A percentile compares a stretch with the other conserved stretches of the same genome.
These are phyloP conservation scores for Ceyx melanurus DNA, from an alignment of 2,113 vertebrate species.

Conservation along the genomic window DNA sequence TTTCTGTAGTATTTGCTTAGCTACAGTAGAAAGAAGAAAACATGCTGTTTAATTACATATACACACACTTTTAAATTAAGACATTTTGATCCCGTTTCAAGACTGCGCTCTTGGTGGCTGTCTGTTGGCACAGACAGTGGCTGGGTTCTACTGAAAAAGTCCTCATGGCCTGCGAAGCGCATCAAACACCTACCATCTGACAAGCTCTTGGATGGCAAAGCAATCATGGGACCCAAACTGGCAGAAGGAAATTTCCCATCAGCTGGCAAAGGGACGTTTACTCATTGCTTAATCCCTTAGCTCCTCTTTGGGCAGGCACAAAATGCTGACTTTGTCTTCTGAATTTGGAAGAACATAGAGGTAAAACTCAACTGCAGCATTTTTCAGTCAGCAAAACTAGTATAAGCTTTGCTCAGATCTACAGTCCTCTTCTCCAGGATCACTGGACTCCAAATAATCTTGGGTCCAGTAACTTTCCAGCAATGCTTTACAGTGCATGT, in stretches of 20 bases:
- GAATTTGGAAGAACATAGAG: constrained; percentile 6
- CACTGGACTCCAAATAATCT: background rate
- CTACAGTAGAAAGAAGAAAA: background rate
- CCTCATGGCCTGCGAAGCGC: background rate
- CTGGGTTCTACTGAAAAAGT: background rate
- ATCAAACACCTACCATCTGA: background rate
- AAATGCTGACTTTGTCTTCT: constrained; percentile 47
- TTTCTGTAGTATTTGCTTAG: background rate
- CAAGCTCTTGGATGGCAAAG: constrained; percentile 40
- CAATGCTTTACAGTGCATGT: background rate
- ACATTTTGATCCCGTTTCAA: background rate
- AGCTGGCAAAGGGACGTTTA: background rate
- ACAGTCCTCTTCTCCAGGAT: background rate
- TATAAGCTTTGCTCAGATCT: background rate
- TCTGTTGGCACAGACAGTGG: background rate
- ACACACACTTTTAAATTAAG: background rate
- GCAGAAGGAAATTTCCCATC: background rate
- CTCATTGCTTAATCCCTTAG: background rate
- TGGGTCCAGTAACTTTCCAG: background rate
- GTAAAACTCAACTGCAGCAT: background rate
- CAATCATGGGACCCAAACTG: constrained; percentile 11
- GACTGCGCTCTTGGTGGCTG: background rate
- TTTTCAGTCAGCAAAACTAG: constrained; percentile 9
- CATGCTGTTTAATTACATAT: background rate
- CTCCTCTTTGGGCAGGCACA: constrained; percentile 18